Evolutionary conservation across 2,113 vertebrate species (phyloP).

Genomic region (Myotis brandtii): DNA sequence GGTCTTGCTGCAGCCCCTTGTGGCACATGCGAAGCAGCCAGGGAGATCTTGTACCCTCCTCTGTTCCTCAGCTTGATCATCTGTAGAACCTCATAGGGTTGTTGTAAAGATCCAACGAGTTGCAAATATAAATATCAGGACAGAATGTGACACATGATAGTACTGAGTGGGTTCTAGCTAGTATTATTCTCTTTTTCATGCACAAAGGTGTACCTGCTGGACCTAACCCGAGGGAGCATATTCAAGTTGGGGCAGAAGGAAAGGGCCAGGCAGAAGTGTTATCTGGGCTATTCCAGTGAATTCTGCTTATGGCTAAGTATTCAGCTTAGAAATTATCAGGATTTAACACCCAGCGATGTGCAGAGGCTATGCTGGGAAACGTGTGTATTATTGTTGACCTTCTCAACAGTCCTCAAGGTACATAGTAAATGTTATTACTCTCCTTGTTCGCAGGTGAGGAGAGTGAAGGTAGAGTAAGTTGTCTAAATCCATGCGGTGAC

Average conservation of each 20-base stretch:
- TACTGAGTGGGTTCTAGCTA: background rate
- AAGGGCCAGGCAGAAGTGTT: background rate
- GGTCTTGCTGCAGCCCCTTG: background rate
- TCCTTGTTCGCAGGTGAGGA: background rate
- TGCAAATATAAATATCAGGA: background rate
- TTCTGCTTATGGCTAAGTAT: background rate
- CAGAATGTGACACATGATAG: rapidly evolving
- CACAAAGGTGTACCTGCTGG: no score
- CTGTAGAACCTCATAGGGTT: background rate
- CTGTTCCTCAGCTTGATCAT: background rate
- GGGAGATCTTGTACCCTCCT: background rate
- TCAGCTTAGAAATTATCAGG: background rate
- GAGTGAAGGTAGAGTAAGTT: background rate
- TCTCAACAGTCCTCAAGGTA: background rate
- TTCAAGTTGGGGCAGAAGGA: background rate
- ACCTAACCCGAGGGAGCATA: background rate
- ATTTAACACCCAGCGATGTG: background rate
- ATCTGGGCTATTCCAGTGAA: background rate
- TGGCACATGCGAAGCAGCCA: background rate
- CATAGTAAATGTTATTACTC: background rate
- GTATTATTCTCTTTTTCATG: background rate
- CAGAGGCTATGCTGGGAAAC: background rate
- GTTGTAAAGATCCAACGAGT: background rate
- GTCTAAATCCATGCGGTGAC: background rate
- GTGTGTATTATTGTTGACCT: background rate